Evolutionary conservation across 2,888 invertebrate species (phyloP).

Genomic region (Flexamia atlantica): DNA sequence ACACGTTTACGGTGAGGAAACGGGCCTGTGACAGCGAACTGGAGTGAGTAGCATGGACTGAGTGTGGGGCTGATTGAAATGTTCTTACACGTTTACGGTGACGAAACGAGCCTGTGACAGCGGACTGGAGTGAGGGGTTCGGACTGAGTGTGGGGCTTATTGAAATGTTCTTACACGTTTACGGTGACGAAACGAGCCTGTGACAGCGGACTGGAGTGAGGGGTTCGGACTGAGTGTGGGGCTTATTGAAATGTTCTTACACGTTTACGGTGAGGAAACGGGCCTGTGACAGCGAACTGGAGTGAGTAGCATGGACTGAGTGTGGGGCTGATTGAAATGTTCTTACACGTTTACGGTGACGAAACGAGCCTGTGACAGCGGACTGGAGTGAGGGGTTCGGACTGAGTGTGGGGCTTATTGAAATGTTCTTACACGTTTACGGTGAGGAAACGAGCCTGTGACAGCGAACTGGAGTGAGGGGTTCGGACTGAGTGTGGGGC

Average conservation of each 20-base stretch:
- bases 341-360: conserved; percentile 53
- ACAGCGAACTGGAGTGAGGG: conserved; percentile 19
- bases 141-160: no score
- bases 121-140: background rate
- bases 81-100: conserved; percentile 53
- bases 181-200: conserved; percentile 37
- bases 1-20: conserved; percentile 48
- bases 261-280: conserved; percentile 40
- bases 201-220: conserved; percentile 32
- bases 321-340: conserved; percentile 58
- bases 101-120: conserved; percentile 41
- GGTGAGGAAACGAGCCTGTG: conserved; percentile 39
- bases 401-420: no score
- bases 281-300: conserved; percentile 31
- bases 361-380: conserved; percentile 31
- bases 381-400: no score
- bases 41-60: no score
- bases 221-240: no score
- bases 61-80: conserved; percentile 57
- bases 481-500: no score
- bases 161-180: conserved; percentile 56
- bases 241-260: conserved; percentile 57
- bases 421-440: conserved; percentile 55
- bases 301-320: no score
- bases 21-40: conserved; percentile 21